Conservation (phyloP, 2,888 invertebrate genomes). For the Dicyrtomina minuta region DNA sequence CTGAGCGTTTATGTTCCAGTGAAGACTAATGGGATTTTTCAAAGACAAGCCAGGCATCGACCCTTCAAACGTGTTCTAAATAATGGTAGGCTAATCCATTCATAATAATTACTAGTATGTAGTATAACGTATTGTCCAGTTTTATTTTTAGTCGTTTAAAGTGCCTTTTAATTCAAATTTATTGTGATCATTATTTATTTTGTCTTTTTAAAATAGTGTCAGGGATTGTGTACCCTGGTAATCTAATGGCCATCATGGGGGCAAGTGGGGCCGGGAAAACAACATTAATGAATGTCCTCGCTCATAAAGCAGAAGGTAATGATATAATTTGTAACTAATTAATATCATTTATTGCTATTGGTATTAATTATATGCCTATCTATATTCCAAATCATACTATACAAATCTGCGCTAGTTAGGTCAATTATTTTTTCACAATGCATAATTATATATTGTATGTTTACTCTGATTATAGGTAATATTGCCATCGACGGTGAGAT, state of each 20-base stretch:
- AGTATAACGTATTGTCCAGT: not conserved
- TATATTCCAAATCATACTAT: too few relatives aligned
- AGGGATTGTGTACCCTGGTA: conserved; percentile 78
- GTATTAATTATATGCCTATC: too few relatives aligned
- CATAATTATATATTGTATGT: too few relatives aligned
- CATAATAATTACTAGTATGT: not conserved
- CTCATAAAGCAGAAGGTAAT: conserved; percentile 73
- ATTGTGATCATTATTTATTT: not conserved
- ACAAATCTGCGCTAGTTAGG: too few relatives aligned
- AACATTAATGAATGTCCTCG: conserved; percentile 70
- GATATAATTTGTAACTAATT: too few relatives aligned
- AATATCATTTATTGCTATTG: too few relatives aligned
- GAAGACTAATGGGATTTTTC: conserved; percentile 51
- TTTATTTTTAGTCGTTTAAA: not conserved
- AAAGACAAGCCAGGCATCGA: conserved; percentile 32
- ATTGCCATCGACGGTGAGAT: conserved; percentile 76
- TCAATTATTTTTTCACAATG: too few relatives aligned
- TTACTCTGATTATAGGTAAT: conserved; percentile 63
- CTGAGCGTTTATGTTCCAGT: conserved; percentile 68
- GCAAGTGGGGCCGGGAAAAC: conserved; percentile 74
- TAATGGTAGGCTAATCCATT: conserved; percentile 63
- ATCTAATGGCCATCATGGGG: conserved; percentile 80
- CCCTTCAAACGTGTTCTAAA: conserved; percentile 73
- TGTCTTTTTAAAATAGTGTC: conserved; percentile 64
- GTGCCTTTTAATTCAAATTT: not conserved